A percentile compares a stretch with the other conserved stretches of the same genome.
Evolutionary conservation across 2,888 invertebrate species (phyloP).

Genomic region (Minunthozetes semirufus): DNA sequence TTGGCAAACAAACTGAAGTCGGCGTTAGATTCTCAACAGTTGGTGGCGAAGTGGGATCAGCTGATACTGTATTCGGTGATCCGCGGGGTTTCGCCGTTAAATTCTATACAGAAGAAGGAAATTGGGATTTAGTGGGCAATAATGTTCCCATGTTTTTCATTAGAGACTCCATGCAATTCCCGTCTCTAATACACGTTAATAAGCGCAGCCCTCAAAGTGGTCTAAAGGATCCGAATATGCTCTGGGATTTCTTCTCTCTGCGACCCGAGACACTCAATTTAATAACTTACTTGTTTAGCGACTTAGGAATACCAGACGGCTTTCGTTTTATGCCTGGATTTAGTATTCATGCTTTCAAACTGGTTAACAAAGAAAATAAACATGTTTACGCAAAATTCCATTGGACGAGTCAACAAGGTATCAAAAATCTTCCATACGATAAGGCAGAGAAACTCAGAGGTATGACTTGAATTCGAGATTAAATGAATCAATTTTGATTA

Average conservation of each 20-base stretch:
- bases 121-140: slow-evolving; percentile 79
- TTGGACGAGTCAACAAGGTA: slow-evolving; percentile 71
- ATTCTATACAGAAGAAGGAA: slow-evolving; percentile 82
- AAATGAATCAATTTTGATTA: neutral
- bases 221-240: slow-evolving; percentile 86
- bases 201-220: slow-evolving; percentile 80
- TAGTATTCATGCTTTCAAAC: slow-evolving; percentile 86
- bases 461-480: neutral
- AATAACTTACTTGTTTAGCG: slow-evolving; percentile 71
- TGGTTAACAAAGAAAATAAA: slow-evolving; percentile 66
- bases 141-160: slow-evolving; percentile 91
- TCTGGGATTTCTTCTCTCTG: slow-evolving; percentile 88
- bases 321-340: slow-evolving; percentile 90
- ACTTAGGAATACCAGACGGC: slow-evolving; percentile 88
- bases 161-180: slow-evolving; percentile 79
- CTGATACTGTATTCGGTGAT: slow-evolving; percentile 75
- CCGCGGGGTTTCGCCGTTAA: slow-evolving; percentile 88
- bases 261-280: slow-evolving; percentile 83
- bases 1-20: slow-evolving; percentile 72
- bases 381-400: slow-evolving; percentile 85
- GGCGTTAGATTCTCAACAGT: slow-evolving; percentile 76
- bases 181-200: slow-evolving; percentile 92
- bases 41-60: slow-evolving; percentile 75
- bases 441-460: slow-evolving; percentile 65
- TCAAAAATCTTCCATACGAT: slow-evolving; percentile 68